Conservation (phyloP, 2,797 vertebrate species). For the Gephyroberyx darwinii region DNA sequence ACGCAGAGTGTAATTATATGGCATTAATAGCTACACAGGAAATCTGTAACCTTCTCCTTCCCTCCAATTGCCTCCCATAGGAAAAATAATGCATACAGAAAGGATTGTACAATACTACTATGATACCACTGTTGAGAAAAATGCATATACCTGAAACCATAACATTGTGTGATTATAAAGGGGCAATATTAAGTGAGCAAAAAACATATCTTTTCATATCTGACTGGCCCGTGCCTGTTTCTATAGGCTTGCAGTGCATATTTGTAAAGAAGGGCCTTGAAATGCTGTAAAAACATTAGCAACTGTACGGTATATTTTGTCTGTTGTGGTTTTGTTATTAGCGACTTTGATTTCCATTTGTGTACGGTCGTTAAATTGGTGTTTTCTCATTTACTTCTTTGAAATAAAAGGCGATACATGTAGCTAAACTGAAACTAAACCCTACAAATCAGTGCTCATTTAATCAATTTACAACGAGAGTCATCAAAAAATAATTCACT, state of each 20-base stretch:
- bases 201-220: slow-evolving; percentile 33
- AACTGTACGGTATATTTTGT: slow-evolving; percentile 69
- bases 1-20: slow-evolving; percentile 79
- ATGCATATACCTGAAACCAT: slow-evolving; percentile 65
- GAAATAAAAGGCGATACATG: slow-evolving; percentile 79
- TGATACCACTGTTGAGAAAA: slow-evolving; percentile 72
- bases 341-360: slow-evolving; percentile 64
- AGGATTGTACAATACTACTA: slow-evolving; percentile 77
- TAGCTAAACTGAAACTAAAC: slow-evolving; percentile 61
- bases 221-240: slow-evolving; percentile 71
- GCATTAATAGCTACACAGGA: slow-evolving; percentile 74
- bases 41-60: slow-evolving; percentile 63
- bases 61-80: slow-evolving; percentile 55
- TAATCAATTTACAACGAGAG: slow-evolving; percentile 15
- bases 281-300: slow-evolving; percentile 70
- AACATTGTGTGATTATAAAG: slow-evolving; percentile 66
- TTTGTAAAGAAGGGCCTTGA: slow-evolving; percentile 69
- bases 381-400: slow-evolving; percentile 80
- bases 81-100: slow-evolving; percentile 63
- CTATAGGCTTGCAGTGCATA: slow-evolving; percentile 61
- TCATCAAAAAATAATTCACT: slow-evolving; percentile 6
- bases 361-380: slow-evolving; percentile 72
- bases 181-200: slow-evolving; percentile 46
- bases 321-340: slow-evolving; percentile 61
- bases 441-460: slow-evolving; percentile 37